Percentiles rank a stretch among this genome's conserved stretches.
These are phyloP conservation scores for Polietes domitor DNA, from an alignment of 2,888 invertebrate species.

Conservation along the genomic window DNA sequence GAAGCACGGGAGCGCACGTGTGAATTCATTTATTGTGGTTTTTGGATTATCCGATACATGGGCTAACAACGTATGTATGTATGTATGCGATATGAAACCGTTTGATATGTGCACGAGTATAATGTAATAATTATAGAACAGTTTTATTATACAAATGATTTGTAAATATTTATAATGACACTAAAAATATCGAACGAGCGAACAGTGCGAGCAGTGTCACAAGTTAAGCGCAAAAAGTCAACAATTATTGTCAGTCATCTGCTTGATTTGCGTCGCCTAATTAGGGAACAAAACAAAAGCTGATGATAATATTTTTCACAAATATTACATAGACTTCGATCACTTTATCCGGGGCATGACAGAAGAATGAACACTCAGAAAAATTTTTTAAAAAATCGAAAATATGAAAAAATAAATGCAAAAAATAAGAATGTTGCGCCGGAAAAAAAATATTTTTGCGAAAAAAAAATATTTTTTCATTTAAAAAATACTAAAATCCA, in stretches of 20 bases:
- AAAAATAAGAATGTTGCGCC: no score
- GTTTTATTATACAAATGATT: not conserved
- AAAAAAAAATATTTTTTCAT: no score
- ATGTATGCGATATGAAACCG: not conserved
- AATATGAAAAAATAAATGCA: no score
- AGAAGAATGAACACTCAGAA: no score
- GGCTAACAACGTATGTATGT: not conserved
- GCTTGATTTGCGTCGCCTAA: slow-evolving; percentile 31
- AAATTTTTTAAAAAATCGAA: no score
- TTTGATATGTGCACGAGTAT: not conserved
- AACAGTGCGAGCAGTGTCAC: slow-evolving; percentile 1
- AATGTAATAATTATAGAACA: slow-evolving; percentile 1
- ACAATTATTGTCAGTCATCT: slow-evolving; percentile 43
- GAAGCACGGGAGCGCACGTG: no score
- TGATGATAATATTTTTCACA: slow-evolving; percentile 1
- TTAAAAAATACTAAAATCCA: no score
- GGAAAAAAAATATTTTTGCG: no score
- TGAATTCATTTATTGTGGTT: no score
- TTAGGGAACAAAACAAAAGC: slow-evolving; percentile 15
- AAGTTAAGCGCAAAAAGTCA: not conserved
- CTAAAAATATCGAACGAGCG: slow-evolving; percentile 21
- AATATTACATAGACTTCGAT: not conserved
- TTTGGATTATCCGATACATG: not conserved
- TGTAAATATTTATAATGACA: slow-evolving; percentile 2
- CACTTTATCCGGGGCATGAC: not conserved